Percentiles rank a stretch among this genome's conserved stretches.
Evolutionary conservation across 2,888 invertebrate species (phyloP).

Genomic region (Himalopsyche anomala): DNA sequence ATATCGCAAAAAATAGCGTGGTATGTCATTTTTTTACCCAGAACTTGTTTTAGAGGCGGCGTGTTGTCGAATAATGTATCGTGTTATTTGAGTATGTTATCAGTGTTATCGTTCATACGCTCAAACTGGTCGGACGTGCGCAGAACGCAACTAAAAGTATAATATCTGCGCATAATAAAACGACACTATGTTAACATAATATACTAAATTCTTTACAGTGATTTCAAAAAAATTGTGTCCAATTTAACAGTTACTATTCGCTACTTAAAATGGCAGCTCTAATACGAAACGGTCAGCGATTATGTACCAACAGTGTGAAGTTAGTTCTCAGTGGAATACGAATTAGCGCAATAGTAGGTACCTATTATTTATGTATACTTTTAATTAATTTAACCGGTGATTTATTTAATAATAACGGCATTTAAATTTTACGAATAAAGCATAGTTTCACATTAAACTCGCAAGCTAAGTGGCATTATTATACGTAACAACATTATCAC

Average conservation of each 20-base stretch:
- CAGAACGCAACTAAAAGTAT: background rate
- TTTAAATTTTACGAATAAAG: too few relatives aligned
- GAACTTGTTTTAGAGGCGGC: too few relatives aligned
- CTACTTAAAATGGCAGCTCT: constrained; percentile 33
- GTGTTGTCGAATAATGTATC: too few relatives aligned
- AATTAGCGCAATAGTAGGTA: constrained; percentile 18
- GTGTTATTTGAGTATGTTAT: constrained; percentile 4
- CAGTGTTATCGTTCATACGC: constrained; percentile 5
- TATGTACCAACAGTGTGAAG: constrained; percentile 19
- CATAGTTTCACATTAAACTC: too few relatives aligned
- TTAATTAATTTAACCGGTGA: too few relatives aligned
- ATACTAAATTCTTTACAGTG: background rate
- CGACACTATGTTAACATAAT: constrained; percentile 26
- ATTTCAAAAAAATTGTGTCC: background rate
- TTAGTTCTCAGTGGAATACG: constrained; percentile 5
- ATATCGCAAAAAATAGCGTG: too few relatives aligned
- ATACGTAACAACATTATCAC: too few relatives aligned
- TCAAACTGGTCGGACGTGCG: constrained; percentile 10
- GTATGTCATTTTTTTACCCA: too few relatives aligned
- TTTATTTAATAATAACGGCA: too few relatives aligned
- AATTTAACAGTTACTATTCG: background rate
- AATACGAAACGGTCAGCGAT: background rate
- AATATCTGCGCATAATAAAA: background rate
- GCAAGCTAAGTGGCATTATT: too few relatives aligned
- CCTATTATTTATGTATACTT: background rate